phyloP scores from a whole-genome alignment of 2,797 vertebrate species.

The Gadopsis bispinosus region DNA sequence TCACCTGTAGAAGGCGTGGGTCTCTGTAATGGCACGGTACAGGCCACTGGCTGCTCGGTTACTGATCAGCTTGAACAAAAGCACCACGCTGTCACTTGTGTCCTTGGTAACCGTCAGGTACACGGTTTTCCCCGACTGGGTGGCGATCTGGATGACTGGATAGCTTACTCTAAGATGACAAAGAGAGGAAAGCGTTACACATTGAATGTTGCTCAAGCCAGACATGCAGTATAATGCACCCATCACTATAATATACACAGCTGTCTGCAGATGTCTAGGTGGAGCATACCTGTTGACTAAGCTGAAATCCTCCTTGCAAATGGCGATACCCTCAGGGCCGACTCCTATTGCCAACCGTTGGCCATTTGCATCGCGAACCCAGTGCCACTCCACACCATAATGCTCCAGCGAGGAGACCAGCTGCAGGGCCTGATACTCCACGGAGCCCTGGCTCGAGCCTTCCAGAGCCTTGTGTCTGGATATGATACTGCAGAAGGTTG shows the following conservation, averaged over 20 bases:
- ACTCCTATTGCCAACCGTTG: constrained; percentile 93
- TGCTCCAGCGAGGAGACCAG: constrained; percentile 92
- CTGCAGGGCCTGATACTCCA: constrained; percentile 96
- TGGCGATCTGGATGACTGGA: constrained; percentile 97
- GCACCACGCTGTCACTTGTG: constrained; percentile 92
- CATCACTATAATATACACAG: neutral
- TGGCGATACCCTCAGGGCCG: constrained; percentile 94
- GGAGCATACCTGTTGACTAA: constrained; percentile 90
- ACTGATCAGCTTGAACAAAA: constrained; percentile 97
- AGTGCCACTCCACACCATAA: constrained; percentile 98
- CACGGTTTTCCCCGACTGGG: constrained; percentile 97
- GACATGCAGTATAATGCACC: too few relatives aligned
- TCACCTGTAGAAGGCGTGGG: constrained; percentile 98
- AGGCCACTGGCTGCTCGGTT: constrained; percentile 96
- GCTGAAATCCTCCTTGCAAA: constrained; percentile 95
- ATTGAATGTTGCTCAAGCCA: neutral
- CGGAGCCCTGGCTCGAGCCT: constrained; percentile 89
- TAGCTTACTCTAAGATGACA: constrained; percentile 89
- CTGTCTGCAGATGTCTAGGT: neutral
- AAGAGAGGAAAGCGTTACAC: neutral
- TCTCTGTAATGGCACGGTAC: constrained; percentile 97
- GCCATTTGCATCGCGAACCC: constrained; percentile 90
- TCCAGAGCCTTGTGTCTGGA: constrained; percentile 93
- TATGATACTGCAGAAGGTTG: constrained; percentile 85
- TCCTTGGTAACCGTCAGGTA: constrained; percentile 97